These are phyloP conservation scores for Lycia hirtaria DNA, from an alignment of 2,888 invertebrate genomes.

Conservation along the genomic window DNA sequence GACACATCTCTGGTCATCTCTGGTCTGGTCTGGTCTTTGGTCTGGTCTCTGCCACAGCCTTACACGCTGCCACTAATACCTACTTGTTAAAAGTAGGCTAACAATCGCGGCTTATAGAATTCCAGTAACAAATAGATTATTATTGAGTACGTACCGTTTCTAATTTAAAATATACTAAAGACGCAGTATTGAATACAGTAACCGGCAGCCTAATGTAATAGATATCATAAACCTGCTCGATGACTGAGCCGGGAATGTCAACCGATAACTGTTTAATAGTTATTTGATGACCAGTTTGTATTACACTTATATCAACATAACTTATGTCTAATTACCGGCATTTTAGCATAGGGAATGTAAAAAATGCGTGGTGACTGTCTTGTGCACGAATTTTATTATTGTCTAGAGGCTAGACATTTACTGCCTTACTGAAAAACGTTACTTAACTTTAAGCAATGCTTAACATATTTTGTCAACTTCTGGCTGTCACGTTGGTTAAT, in stretches of 20 bases:
- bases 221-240: constrained; percentile 22
- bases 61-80: too few species aligned
- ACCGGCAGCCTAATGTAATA: constrained; percentile 8
- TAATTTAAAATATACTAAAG: not conserved
- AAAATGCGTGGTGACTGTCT: too few species aligned
- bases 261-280: constrained; percentile 24
- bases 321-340: not conserved
- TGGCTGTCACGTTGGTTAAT: too few species aligned
- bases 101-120: not conserved
- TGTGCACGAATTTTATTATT: too few species aligned
- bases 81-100: not conserved
- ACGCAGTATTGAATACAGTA: constrained; percentile 4
- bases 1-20: too few species aligned
- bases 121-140: not conserved
- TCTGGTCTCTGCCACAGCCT: too few species aligned
- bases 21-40: too few species aligned
- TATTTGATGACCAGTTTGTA: constrained; percentile 21
- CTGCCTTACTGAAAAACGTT: too few species aligned
- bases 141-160: not conserved
- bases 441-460: too few species aligned
- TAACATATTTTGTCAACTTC: too few species aligned
- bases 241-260: constrained; percentile 21
- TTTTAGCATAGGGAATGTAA: not conserved
- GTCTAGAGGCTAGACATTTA: too few species aligned
- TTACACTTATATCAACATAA: constrained; percentile 20